A percentile compares a stretch with the other conserved stretches of the same genome.
phyloP scores from a whole-genome alignment of 2,797 vertebrate species.

The Argya squamiceps region DNA sequence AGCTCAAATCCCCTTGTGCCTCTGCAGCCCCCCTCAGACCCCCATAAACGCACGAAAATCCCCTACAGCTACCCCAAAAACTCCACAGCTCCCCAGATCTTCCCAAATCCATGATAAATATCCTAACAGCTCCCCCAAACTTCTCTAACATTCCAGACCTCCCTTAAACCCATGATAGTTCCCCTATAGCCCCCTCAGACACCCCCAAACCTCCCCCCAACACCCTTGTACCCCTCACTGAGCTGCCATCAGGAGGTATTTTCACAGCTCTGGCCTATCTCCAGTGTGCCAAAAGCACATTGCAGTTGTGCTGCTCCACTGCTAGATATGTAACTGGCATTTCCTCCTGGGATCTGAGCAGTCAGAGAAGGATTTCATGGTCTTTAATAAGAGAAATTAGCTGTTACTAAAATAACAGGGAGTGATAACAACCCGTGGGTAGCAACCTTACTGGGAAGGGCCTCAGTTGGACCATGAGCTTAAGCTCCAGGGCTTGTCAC shows the following conservation, averaged over 20 bases:
- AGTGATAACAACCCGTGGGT: not conserved
- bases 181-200: not conserved
- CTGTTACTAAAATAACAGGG: not conserved
- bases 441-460: not conserved
- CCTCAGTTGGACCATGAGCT: not conserved
- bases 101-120: no score
- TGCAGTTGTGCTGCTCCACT: not conserved
- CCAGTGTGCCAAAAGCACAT: not conserved
- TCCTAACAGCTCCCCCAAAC: not conserved
- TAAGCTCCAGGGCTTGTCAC: not conserved
- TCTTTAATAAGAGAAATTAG: not conserved
- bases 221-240: not conserved
- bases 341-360: not conserved
- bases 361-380: not conserved
- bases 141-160: not conserved
- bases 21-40: not conserved
- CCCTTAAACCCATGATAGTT: not conserved
- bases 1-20: not conserved
- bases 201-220: no score
- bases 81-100: not conserved
- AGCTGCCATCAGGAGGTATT: not conserved
- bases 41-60: not conserved
- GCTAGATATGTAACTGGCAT: not conserved
- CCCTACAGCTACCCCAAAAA: not conserved
- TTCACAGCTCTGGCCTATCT: rapidly evolving